phyloP scores from a whole-genome alignment of 2,113 vertebrate genomes.

The Camelus bactrianus region DNA sequence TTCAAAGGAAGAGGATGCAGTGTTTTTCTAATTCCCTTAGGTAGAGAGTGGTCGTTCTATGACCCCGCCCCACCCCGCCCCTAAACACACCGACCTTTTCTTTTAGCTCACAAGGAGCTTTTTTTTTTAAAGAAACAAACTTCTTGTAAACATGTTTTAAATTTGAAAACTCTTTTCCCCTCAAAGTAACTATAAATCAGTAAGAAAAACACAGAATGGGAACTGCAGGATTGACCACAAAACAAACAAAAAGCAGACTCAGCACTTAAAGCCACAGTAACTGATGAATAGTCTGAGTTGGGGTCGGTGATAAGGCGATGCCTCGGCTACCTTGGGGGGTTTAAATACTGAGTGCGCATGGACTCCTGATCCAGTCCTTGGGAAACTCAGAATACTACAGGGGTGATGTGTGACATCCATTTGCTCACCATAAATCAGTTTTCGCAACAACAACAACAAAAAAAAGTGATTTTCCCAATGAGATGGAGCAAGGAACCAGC shows the following conservation, averaged over 20 bases:
- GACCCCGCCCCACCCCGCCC: background rate
- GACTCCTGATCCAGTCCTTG: background rate
- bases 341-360: background rate
- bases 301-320: background rate
- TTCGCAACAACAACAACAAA: background rate
- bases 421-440: background rate
- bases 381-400: background rate
- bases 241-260: background rate
- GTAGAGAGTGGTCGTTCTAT: background rate
- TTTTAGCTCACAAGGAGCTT: background rate
- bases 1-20: background rate
- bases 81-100: background rate
- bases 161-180: background rate
- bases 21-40: slow-evolving; percentile 17
- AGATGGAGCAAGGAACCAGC: background rate
- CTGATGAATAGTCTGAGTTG: background rate
- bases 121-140: slow-evolving; percentile 12
- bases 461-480: background rate
- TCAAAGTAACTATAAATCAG: background rate
- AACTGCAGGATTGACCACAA: background rate
- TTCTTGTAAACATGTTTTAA: background rate
- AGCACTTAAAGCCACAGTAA: background rate
- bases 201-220: background rate
- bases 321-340: accelerated
- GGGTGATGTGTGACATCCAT: background rate